A percentile compares a stretch with the other conserved stretches of the same genome.
Evolutionary conservation across 2,113 vertebrate species (phyloP).

Genomic region (Atlantisia rogersi): DNA sequence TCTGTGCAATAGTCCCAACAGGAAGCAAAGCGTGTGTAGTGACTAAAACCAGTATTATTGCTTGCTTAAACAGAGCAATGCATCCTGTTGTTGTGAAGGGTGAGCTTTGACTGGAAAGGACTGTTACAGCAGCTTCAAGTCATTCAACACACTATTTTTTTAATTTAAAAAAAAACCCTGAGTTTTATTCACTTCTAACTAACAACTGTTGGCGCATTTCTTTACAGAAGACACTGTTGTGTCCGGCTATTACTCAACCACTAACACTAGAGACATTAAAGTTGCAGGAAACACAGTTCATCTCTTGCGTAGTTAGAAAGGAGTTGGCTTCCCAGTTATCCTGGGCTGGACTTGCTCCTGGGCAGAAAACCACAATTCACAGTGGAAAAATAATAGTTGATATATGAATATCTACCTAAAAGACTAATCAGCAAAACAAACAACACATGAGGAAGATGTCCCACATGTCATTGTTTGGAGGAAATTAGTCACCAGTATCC

Average conservation of each 20-base stretch:
- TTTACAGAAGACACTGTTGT: constrained; percentile 34
- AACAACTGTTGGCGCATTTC: constrained; percentile 13
- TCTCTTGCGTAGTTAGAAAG: constrained; percentile 56
- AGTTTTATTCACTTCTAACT: not conserved
- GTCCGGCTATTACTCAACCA: constrained; percentile 58
- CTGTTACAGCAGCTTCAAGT: constrained; percentile 38
- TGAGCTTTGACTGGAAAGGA: constrained; percentile 39
- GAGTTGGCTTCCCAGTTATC: constrained; percentile 58
- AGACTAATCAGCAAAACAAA: constrained; percentile 43
- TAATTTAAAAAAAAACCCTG: not conserved
- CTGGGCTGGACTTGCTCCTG: constrained; percentile 43
- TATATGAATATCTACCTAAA: constrained; percentile 30
- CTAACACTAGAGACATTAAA: constrained; percentile 10
- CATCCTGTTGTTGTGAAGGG: constrained; percentile 47
- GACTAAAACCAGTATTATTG: constrained; percentile 43
- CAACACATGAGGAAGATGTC: not conserved
- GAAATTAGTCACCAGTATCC: constrained; percentile 63
- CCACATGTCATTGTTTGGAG: constrained; percentile 28
- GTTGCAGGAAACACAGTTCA: constrained; percentile 60
- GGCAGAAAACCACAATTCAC: constrained; percentile 69
- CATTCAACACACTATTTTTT: constrained; percentile 6
- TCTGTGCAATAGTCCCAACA: not conserved
- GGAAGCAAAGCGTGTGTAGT: not conserved
- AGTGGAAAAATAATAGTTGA: constrained; percentile 35
- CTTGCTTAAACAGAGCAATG: not conserved